Conservation (phyloP, 2,797 vertebrate genomes). For the Austrolebias charrua region DNA sequence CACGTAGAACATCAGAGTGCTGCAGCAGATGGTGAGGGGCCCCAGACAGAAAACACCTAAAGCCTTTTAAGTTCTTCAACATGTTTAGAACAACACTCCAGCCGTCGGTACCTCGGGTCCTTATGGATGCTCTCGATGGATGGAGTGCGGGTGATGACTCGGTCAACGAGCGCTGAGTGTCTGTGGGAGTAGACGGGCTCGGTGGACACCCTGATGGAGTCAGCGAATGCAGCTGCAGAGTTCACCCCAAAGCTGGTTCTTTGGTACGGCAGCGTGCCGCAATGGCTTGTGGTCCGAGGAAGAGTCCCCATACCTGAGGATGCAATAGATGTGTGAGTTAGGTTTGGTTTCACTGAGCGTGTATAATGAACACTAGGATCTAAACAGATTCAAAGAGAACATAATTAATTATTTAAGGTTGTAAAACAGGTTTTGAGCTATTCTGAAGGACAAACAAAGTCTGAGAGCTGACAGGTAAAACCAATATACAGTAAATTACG, state of each 20-base stretch:
- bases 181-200: constrained; percentile 83
- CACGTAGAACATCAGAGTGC: background rate
- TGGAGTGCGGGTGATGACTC: constrained; percentile 87
- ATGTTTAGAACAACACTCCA: background rate
- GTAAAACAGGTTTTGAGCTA: background rate
- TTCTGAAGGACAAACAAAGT: constrained; percentile 8
- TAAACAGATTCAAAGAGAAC: background rate
- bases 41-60: background rate
- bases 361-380: background rate
- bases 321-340: background rate
- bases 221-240: constrained; percentile 84
- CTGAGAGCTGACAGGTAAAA: constrained; percentile 13
- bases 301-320: constrained; percentile 88
- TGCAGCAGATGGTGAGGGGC: constrained; percentile 15
- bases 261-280: constrained; percentile 93
- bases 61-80: background rate
- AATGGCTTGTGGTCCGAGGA: constrained; percentile 90
- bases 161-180: constrained; percentile 81
- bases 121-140: constrained; percentile 98
- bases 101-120: constrained; percentile 87
- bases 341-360: background rate
- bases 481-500: constrained; percentile 21
- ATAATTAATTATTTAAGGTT: too few species aligned
- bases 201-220: constrained; percentile 83
- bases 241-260: constrained; percentile 90